phyloP scores from a whole-genome alignment of 1,140 invertebrate species.

The Drosophila rhopaloa region DNA sequence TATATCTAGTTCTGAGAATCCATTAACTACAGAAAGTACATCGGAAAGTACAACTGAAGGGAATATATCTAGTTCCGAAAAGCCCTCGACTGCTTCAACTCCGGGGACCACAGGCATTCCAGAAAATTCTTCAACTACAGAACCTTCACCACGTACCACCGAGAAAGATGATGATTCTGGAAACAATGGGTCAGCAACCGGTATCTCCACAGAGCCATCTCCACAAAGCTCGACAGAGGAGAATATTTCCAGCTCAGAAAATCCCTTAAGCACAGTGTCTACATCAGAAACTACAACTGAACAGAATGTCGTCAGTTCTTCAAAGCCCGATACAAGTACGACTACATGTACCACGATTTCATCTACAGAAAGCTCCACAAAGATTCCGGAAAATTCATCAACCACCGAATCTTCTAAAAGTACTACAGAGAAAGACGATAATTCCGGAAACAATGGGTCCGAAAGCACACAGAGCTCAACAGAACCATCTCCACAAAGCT shows the following conservation, averaged over 20 bases:
- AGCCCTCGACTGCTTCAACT: background rate
- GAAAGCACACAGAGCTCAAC: background rate
- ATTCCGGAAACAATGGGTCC: background rate
- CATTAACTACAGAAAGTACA: background rate
- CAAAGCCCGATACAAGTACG: background rate
- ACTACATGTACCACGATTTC: background rate
- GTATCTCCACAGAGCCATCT: no score
- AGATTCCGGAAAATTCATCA: no score
- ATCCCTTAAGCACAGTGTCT: background rate
- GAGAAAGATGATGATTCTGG: no score
- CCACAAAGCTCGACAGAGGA: background rate
- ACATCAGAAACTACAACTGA: background rate
- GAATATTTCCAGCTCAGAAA: background rate
- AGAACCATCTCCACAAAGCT: no score
- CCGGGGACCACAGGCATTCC: background rate
- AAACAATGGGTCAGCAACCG: no score
- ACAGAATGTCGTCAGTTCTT: background rate
- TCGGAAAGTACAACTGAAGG: background rate
- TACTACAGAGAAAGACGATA: no score
- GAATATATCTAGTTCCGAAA: no score
- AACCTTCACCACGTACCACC: background rate
- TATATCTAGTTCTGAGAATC: background rate
- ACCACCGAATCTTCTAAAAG: no score
- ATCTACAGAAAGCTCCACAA: background rate
- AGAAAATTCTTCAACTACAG: background rate